A percentile compares a stretch with the other conserved stretches of the same genome.
phyloP scores from a whole-genome alignment of 2,113 vertebrate genomes.

The Theropithecus gelada region DNA sequence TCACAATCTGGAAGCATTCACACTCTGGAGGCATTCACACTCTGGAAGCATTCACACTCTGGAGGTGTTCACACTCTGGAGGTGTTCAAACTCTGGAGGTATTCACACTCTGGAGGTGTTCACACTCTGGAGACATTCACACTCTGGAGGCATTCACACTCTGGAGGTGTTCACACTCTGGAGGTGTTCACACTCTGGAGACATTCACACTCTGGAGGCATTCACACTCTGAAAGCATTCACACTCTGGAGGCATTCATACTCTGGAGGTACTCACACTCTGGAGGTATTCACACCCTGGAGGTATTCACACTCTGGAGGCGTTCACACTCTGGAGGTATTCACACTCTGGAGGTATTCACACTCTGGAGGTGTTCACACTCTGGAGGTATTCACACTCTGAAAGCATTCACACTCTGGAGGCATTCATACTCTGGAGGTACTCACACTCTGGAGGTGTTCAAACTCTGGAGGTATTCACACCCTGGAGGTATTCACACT shows the following conservation, averaged over 20 bases:
- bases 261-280: neutral
- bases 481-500: accelerated
- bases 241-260: accelerated
- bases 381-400: too few relatives aligned
- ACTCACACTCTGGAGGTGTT: accelerated
- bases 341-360: too few relatives aligned
- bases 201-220: accelerated
- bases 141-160: neutral
- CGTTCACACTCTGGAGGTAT: accelerated
- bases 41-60: neutral
- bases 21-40: neutral
- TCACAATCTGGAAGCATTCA: neutral
- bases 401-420: too few relatives aligned
- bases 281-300: accelerated
- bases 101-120: neutral
- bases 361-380: too few relatives aligned
- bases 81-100: accelerated
- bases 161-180: accelerated
- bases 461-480: too few relatives aligned
- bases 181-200: neutral
- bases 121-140: neutral
- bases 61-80: neutral
- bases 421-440: accelerated
- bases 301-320: too few relatives aligned
- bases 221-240: neutral